Evolutionary conservation across 2,888 invertebrate species (phyloP), one percentile per base, ranked within the genome.

Genomic region (Hesperia comma): DNA sequence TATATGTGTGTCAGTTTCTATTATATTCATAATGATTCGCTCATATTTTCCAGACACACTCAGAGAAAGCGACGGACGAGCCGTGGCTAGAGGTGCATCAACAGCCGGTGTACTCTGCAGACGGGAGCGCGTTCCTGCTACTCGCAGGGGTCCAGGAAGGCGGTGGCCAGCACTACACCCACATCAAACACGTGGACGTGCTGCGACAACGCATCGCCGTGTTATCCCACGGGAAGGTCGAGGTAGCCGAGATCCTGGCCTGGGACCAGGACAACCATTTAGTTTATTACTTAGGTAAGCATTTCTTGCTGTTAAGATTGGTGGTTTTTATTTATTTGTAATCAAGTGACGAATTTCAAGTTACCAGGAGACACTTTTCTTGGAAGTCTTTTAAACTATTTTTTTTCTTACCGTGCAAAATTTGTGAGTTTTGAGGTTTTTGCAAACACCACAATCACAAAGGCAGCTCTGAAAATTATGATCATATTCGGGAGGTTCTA

Each of bases 21-120:
- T n/a, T n/a, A n/a, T n/a, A n/a, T n/a, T n/a, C n/a, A n/a, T n/a
- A n/a, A n/a, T n/a, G n/a, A n/a, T n/a, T n/a, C n/a, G n/a, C n/a
- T n/a, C n/a, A n/a, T n/a, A n/a, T n/a, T n/a, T n/a, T n/a, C n/a
- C 82, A 96, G 95, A 96, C 95, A 54, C 97, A 97, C 86, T 95
- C 96, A 46, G 97, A 97, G 83, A 94, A 97, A 73, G 97, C 97
- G 8, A 94, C 96, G 17, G 97, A 97, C 79, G 95, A 96, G 77
- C 95, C 97, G 69, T 98, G 97, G 97, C 90, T 97, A 68, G 97
- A 97, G 80, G 95, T 97, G 56, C 95, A 97, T 81, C 96, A 96
- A 49, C 95, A 96, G 86, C 97, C 97, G 19, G 93, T 97, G 32
- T 97, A 97, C 87, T 95, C 97, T 0, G 95, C 95, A 68, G 97